Conservation (phyloP, 2,888 invertebrate species). For the Thera britannica region DNA sequence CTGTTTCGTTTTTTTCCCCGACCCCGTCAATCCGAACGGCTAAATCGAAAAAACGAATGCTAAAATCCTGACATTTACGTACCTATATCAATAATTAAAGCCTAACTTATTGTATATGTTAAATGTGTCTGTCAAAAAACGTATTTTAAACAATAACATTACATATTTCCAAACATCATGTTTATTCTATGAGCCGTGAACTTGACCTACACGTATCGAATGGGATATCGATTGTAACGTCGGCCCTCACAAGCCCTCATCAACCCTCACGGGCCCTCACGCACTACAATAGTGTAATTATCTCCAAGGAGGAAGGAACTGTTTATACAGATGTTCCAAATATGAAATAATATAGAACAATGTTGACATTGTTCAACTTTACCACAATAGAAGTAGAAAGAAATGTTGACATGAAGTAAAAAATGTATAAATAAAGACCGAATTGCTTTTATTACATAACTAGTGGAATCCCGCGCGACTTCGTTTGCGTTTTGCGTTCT, state of each 20-base stretch:
- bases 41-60: too few species aligned
- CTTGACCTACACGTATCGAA: constrained; percentile 43
- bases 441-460: too few species aligned
- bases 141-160: not conserved
- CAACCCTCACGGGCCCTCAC: constrained; percentile 19
- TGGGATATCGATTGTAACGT: constrained; percentile 25
- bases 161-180: not conserved
- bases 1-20: too few species aligned
- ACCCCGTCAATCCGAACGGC: too few species aligned
- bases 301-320: constrained; percentile 45
- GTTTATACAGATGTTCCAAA: constrained; percentile 29
- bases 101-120: not conserved
- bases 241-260: constrained; percentile 17
- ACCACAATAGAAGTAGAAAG: too few species aligned
- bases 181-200: constrained; percentile 33
- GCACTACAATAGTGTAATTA: constrained; percentile 65
- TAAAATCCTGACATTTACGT: too few species aligned
- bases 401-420: too few species aligned
- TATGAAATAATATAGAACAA: not conserved
- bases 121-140: not conserved
- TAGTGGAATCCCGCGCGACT: too few species aligned
- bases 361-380: not conserved
- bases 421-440: too few species aligned
- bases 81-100: too few species aligned
- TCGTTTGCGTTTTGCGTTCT: too few species aligned